Base-by-base conservation (phyloP, 2,888 invertebrate species). In the Perdita meconis region DNA sequence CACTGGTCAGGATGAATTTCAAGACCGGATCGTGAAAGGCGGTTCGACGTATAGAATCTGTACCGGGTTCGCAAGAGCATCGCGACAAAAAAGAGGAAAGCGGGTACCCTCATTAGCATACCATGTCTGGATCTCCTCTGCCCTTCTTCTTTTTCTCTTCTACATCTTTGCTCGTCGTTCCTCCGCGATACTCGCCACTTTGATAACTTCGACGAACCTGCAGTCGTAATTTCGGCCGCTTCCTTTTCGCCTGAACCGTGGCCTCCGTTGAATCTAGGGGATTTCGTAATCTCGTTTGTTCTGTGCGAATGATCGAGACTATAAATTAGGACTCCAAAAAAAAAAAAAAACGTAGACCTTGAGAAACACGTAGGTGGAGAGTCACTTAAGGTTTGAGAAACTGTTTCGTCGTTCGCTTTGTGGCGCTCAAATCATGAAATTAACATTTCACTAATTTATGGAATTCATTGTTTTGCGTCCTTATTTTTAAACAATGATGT, bases 61-160 rank as follows among this genome's bases (percentile, higher is more conserved):
- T 76, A 73, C 73, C 16, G 44, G 67, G 57, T 44, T 51, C 22
- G 72, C 66, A 56, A 76, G 61, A 67, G 57, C 66, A 50, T 67
- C 53, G 76, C 70, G 66, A 60, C 56, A 60, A 57, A 73, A 56
- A 64, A 47, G 47, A 77, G 68, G 26, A 64, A 50, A 60, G 59
- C 59, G 40, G 59, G 68, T 64, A 59, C 44, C 63, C 57, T 77
- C 68, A 77, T 77, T 77, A 77, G 74, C 77, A 77, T 77, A 77
- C 68, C 77, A n/a, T 60, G 68, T 50, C 59, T 68, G 68, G 60
- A 56, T 55, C 57, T 69, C 47, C 56, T 51, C 55, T 22, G 19
- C 40, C 47, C 22, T 30, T 30, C 40, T 42, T 1, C n/a, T 24
- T 60, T 40, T 16, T 22, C 12, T 10, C 24, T 36, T 26, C 34